Evolutionary conservation across 1,140 invertebrate species (phyloP).

Genomic region (Steinernema khuongi): DNA sequence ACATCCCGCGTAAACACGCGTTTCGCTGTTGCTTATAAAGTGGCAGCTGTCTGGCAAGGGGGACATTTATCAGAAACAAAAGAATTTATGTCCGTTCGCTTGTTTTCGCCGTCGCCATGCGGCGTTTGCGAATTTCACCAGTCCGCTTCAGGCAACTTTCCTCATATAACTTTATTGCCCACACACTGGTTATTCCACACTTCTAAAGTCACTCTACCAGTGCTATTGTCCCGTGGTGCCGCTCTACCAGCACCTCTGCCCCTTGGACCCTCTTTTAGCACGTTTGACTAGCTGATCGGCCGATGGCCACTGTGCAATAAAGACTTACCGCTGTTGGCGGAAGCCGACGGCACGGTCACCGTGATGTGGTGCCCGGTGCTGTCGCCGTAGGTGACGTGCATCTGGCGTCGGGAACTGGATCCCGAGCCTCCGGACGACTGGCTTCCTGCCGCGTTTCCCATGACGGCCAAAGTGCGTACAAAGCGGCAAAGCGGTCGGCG

Average conservation of each 20-base stretch:
- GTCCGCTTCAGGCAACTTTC: no score
- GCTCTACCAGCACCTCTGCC: no score
- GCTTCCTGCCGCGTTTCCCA: not conserved
- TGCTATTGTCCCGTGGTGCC: no score
- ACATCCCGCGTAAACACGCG: not conserved
- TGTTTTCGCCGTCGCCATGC: no score
- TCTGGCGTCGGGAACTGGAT: not conserved
- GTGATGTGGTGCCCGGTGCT: not conserved
- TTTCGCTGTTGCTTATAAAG: constrained; percentile 10
- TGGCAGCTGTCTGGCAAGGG: not conserved
- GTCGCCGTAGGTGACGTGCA: constrained; percentile 6
- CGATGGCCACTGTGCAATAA: no score
- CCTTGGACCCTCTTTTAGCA: no score
- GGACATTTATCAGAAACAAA: not conserved
- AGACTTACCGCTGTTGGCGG: constrained; percentile 11
- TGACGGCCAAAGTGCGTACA: not conserved
- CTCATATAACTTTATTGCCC: no score
- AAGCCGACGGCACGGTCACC: not conserved
- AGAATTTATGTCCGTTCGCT: not conserved
- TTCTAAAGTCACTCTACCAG: no score
- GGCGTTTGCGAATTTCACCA: no score
- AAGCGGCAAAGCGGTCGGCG: not conserved
- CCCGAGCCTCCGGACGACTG: constrained; percentile 6
- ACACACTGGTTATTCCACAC: no score
- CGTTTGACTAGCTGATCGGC: no score